phyloP scores from a whole-genome alignment of 92 coral and sea anemone genomes.

The Zoanthus sansibaricus region DNA sequence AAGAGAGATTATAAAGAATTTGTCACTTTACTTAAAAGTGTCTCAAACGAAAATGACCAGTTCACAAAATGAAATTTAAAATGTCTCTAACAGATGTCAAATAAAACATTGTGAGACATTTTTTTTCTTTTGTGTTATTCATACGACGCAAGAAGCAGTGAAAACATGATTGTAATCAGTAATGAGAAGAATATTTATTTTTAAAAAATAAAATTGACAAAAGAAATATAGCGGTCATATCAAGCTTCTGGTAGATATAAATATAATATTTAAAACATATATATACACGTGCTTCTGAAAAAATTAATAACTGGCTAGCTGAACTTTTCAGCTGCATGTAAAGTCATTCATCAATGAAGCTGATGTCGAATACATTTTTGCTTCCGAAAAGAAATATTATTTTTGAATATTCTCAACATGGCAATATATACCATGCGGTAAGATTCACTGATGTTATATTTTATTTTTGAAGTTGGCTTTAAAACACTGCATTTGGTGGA shows the following conservation, averaged over 20 bases:
- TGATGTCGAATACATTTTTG: background rate
- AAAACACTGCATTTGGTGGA: background rate
- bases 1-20: conserved; percentile 8
- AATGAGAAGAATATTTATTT: background rate
- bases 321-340: background rate
- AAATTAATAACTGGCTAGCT: background rate
- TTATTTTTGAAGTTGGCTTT: background rate
- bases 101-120: background rate
- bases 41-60: background rate
- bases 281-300: conserved; percentile 10
- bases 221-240: conserved; percentile 19
- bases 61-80: background rate
- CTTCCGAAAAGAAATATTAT: conserved; percentile 2
- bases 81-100: background rate
- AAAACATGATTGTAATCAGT: background rate
- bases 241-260: conserved; percentile 19
- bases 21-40: background rate
- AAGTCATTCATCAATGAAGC: background rate
- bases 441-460: background rate
- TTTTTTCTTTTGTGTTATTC: too few relatives aligned
- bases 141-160: background rate
- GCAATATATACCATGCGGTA: background rate
- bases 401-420: background rate
- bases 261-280: background rate
- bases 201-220: background rate